Conservation (phyloP, 1,140 invertebrate species). For the Bombus vancouverensis region DNA sequence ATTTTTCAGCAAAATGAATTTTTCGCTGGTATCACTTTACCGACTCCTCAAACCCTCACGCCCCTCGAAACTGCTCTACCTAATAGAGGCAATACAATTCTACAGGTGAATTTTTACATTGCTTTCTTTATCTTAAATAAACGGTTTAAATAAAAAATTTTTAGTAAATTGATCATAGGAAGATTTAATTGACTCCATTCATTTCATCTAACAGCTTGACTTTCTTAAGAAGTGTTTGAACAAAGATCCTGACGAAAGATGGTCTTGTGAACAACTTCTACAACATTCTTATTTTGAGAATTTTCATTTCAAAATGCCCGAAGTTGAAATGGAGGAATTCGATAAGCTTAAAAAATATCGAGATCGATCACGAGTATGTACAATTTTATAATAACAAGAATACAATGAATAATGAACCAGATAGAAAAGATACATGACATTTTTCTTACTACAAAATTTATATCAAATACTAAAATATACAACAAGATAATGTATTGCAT, state of each 20-base stretch:
- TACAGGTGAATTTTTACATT: conserved; percentile 67
- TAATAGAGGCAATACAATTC: conserved; percentile 84
- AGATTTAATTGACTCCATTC: neutral
- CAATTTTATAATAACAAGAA: neutral
- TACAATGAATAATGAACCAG: neutral
- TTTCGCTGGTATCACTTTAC: conserved; percentile 95
- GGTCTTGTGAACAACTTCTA: conserved; percentile 95
- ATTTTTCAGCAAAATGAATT: conserved; percentile 98
- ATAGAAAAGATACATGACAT: neutral
- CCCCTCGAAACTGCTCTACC: conserved; percentile 93
- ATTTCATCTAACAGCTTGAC: conserved; percentile 84
- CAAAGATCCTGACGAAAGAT: conserved; percentile 95
- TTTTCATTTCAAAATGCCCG: conserved; percentile 89
- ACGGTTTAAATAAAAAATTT: neutral
- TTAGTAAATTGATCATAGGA: too few relatives aligned
- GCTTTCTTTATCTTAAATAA: neutral
- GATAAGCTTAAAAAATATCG: conserved; percentile 85
- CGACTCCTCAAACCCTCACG: conserved; percentile 93
- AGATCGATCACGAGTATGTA: conserved; percentile 85
- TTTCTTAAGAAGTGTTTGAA: conserved; percentile 97
- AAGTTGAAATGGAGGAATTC: conserved; percentile 87
- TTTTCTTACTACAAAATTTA: neutral
- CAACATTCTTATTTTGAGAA: conserved; percentile 94
- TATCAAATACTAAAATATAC: neutral
- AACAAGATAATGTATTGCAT: neutral